Evolutionary conservation across 2,113 vertebrate genomes (phyloP).

Genomic region (Ivindomyrus marchei): DNA sequence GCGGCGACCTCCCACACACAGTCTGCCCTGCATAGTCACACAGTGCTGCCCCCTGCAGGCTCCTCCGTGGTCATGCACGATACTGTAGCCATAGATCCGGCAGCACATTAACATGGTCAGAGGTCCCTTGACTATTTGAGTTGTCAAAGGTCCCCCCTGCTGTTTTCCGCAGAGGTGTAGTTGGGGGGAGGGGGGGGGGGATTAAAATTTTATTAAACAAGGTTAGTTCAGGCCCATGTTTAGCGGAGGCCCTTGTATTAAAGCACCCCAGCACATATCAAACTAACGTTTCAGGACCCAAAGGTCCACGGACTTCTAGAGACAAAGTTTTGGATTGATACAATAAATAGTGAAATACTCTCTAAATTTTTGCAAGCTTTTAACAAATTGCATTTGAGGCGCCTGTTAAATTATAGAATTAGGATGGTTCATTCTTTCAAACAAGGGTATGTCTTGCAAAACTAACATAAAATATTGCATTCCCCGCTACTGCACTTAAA

Average conservation of each 20-base stretch:
- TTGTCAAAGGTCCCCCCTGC: not conserved
- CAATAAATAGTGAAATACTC: not conserved
- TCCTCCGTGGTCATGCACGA: not conserved
- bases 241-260: not conserved
- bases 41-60: not conserved
- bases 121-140: not conserved
- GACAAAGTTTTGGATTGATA: not conserved
- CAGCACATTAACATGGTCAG: not conserved
- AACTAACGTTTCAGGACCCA: not conserved
- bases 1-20: not conserved
- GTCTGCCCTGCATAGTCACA: not conserved
- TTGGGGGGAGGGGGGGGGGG: not conserved
- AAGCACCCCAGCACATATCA: not conserved
- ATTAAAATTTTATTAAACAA: not conserved
- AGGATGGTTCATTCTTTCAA: not conserved
- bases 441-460: not conserved
- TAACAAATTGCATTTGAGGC: not conserved
- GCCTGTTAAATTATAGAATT: not conserved
- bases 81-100: not conserved
- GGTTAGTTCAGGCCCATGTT: not conserved
- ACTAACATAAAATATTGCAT: not conserved
- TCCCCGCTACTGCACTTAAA: not conserved
- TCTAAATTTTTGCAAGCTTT: not conserved
- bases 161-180: not conserved
- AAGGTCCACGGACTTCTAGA: not conserved